These are phyloP conservation scores for Centropus bengalensis DNA, from an alignment of 2,113 vertebrate species.

Conservation along the genomic window DNA sequence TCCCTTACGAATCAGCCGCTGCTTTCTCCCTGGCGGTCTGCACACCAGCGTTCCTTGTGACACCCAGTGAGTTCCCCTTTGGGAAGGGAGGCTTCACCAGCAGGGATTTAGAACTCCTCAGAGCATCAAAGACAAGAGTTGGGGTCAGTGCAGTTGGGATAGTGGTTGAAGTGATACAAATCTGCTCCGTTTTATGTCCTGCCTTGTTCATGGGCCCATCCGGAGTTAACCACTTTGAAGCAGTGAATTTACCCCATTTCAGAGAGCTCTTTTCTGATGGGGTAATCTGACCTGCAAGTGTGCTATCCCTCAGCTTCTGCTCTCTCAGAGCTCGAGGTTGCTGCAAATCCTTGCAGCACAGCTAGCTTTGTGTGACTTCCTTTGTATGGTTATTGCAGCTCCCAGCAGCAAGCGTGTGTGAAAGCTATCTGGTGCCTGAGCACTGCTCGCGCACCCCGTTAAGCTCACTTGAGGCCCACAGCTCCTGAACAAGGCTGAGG, in stretches of 20 bases:
- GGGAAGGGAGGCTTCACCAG: neutral
- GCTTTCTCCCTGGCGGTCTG: neutral
- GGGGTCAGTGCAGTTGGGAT: neutral
- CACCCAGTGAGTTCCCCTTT: neutral
- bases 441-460: neutral
- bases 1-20: neutral
- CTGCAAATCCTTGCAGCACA: neutral
- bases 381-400: conserved; percentile 1
- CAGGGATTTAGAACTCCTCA: neutral
- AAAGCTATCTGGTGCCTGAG: neutral
- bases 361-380: conserved; percentile 24
- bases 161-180: neutral
- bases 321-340: neutral
- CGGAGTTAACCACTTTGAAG: neutral
- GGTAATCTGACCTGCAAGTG: neutral
- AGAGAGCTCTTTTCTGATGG: neutral
- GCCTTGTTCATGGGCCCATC: neutral
- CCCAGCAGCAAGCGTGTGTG: neutral
- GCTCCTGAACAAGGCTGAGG: neutral
- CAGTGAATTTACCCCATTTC: neutral
- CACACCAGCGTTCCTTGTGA: neutral
- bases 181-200: neutral
- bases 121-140: neutral
- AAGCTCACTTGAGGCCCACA: neutral
- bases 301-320: neutral